Evolutionary conservation across 2,113 vertebrate species (phyloP).

Genomic region (Empidonax alnorum): DNA sequence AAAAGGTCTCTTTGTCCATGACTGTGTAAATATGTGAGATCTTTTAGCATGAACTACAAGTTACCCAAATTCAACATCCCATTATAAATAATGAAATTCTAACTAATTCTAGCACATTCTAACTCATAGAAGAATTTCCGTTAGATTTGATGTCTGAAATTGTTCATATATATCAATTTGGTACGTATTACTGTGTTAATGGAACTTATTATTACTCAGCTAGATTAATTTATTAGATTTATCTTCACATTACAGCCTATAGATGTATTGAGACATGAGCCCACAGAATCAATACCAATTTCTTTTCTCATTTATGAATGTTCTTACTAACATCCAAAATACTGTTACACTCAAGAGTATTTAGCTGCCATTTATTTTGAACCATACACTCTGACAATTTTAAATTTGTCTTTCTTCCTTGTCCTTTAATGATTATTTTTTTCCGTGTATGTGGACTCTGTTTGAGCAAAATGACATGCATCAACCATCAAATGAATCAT

Average conservation of each 20-base stretch:
- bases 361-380: slow-evolving; percentile 2
- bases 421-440: background rate
- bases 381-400: background rate
- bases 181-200: slow-evolving; percentile 20
- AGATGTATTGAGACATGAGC: slow-evolving; percentile 28
- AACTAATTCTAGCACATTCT: background rate
- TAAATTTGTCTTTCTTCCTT: background rate
- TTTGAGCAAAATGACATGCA: background rate
- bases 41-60: background rate
- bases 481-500: background rate
- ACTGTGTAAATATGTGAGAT: background rate
- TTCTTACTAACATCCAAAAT: background rate
- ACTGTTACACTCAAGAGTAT: background rate
- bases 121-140: background rate
- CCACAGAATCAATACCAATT: slow-evolving; percentile 53
- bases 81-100: background rate
- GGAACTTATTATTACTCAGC: slow-evolving; percentile 30
- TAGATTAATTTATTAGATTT: slow-evolving; percentile 54
- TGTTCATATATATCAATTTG: background rate
- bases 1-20: background rate
- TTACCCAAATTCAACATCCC: background rate
- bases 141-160: slow-evolving; percentile 13
- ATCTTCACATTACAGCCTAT: slow-evolving; percentile 11
- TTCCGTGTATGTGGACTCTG: background rate
- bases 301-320: slow-evolving; percentile 35